Base-by-base conservation (phyloP, 35 echinoderm and acorn worm species). In the Lytechinus pictus region DNA sequence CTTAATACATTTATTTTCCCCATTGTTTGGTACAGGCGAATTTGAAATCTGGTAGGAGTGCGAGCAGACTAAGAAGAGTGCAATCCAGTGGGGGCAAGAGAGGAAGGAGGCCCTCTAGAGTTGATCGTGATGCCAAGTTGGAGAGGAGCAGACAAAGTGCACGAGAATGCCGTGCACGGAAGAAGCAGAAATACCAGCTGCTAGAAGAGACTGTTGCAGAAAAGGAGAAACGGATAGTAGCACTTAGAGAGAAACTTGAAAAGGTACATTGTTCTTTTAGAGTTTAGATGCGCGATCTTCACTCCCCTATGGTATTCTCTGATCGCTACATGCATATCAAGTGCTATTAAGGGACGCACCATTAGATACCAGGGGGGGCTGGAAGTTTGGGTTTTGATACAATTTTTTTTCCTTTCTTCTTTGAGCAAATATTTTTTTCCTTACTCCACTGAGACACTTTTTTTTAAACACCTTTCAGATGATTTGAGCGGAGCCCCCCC, bases 91-190 rank as follows among this genome's bases (percentile, higher is more conserved):
- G 96, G 55, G 95, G 97, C 19, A 97, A 96, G 96, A 91, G 97
- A 95, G 96, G 97, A 10, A 94, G 97, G 19, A 96, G 96, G 54
- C 96, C 98, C 57, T 95, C 97, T 52, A 95, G 96, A 87, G 97
- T 99, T 10, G 98, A 99, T 54, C 96, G 97, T 95, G 97, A 97
- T 57, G 96, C 96, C 86, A 99, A 99, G 66, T 91, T 99, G 27
- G 98, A 99, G 89, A 87, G 98, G 52, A 99, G 98, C 54, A 89
- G 98, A 95, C 98, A 99, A 86, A 99, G 98, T 94, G 98, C 98
- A 3, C 92, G 98, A 61, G 98, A 99, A 54, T 99, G 98, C 72
- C 86, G 98, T 54, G 98, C 98, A 12, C 86, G 98, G 86, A 99
- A 99, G 72, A 99, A 99, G 94, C 95, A 97, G 33, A 97, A 97